phyloP scores from a whole-genome alignment of 2,888 invertebrate genomes.

The Acheta domesticus region DNA sequence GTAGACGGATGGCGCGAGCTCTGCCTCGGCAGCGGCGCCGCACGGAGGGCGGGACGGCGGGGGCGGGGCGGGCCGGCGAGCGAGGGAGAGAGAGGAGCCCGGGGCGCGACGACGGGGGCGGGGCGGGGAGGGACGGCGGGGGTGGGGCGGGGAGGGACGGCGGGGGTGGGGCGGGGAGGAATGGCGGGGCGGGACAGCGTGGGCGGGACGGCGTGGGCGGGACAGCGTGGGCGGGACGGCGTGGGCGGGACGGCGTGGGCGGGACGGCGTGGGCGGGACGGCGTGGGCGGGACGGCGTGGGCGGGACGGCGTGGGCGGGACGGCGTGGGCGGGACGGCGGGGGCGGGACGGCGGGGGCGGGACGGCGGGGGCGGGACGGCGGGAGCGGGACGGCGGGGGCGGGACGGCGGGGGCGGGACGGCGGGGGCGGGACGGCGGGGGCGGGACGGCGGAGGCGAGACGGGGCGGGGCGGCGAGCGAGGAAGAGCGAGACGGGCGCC shows the following conservation, averaged over 20 bases:
- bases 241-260: conserved; percentile 19
- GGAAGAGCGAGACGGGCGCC: conserved; percentile 21
- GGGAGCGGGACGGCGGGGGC: conserved; percentile 12
- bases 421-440: neutral
- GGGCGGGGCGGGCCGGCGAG: conserved; percentile 26
- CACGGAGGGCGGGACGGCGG: neutral
- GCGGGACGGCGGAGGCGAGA: conserved; percentile 23
- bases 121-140: conserved; percentile 23
- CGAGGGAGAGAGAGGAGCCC: conserved; percentile 27
- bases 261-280: conserved; percentile 10
- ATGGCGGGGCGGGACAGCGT: conserved; percentile 21
- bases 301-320: conserved; percentile 22
- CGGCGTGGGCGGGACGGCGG: neutral
- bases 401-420: neutral
- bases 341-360: neutral
- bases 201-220: neutral
- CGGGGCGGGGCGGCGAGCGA: conserved; percentile 25
- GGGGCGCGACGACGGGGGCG: neutral
- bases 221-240: conserved; percentile 23
- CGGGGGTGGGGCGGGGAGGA: conserved; percentile 23
- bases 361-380: neutral
- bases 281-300: conserved; percentile 22
- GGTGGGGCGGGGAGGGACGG: conserved; percentile 23
- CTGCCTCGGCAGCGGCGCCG: neutral
- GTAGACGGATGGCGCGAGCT: neutral